Evolutionary conservation across 2,797 vertebrate genomes (phyloP).

Genomic region (Notolabrus celidotus): DNA sequence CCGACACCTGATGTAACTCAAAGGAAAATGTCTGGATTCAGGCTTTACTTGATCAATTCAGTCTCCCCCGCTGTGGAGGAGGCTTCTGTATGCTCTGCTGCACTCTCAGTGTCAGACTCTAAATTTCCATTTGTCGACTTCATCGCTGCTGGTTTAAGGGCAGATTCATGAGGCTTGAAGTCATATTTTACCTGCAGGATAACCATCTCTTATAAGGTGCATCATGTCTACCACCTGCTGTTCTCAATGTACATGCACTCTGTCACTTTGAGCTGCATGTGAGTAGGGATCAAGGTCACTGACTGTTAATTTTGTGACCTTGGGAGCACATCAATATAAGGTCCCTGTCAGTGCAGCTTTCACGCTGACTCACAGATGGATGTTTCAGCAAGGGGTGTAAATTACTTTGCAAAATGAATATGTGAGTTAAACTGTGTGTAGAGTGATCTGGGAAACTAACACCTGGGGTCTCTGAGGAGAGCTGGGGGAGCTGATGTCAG

Average conservation of each 20-base stretch:
- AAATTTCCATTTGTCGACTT: conserved; percentile 26
- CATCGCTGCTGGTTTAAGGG: conserved; percentile 16
- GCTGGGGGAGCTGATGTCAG: conserved; percentile 22
- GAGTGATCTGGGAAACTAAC: conserved; percentile 45
- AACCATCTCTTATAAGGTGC: conserved; percentile 10
- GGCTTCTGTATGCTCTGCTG: conserved; percentile 42
- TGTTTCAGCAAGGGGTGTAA: conserved; percentile 32
- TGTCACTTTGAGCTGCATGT: conserved; percentile 17
- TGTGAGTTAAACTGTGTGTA: conserved; percentile 39
- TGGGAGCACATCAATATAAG: conserved; percentile 47
- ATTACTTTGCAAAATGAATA: conserved; percentile 24
- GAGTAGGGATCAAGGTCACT: conserved; percentile 60
- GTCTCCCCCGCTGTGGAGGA: conserved; percentile 14
- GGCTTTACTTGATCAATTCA: conserved; percentile 34
- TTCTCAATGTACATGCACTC: not conserved
- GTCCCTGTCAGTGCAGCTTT: conserved; percentile 32
- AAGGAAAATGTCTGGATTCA: conserved; percentile 43
- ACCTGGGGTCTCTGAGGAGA: conserved; percentile 38
- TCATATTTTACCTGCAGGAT: conserved; percentile 38
- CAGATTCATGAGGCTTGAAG: conserved; percentile 46
- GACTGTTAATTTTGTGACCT: conserved; percentile 63
- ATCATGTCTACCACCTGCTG: conserved; percentile 22
- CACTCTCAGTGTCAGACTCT: conserved; percentile 29
- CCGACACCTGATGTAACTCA: conserved; percentile 57
- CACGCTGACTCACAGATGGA: conserved; percentile 14